phyloP scores from a whole-genome alignment of 2,113 vertebrate species.

The Microtus oregoni region DNA sequence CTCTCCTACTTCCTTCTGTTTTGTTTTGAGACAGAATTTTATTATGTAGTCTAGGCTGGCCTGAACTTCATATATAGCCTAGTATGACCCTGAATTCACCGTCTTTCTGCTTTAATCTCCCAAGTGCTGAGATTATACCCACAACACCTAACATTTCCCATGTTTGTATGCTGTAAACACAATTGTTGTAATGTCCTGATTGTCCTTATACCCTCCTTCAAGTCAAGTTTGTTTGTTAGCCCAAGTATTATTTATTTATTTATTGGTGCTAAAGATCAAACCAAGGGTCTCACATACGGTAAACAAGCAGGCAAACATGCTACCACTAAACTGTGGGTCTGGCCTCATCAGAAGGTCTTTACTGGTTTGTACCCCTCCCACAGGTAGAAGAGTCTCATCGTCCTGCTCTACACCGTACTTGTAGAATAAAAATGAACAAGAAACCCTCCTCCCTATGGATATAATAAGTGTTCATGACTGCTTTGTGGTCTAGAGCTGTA shows the following conservation, averaged over 20 bases:
- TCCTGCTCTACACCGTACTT: constrained; percentile 10
- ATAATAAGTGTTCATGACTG: constrained; percentile 14
- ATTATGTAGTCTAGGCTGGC: neutral
- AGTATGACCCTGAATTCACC: neutral
- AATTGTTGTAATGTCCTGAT: neutral
- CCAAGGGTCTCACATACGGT: neutral
- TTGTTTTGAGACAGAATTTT: neutral
- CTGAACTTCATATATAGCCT: neutral
- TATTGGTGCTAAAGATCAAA: neutral
- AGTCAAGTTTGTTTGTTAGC: neutral
- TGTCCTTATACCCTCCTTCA: neutral
- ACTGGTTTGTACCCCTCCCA: neutral
- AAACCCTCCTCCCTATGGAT: neutral
- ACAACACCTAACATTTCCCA: neutral
- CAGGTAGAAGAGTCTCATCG: neutral
- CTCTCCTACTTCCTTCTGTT: neutral
- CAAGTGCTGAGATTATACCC: neutral
- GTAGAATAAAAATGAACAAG: constrained; percentile 5
- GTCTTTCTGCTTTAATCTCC: neutral
- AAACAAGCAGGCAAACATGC: neutral
- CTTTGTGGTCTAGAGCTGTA: neutral
- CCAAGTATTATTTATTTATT: neutral
- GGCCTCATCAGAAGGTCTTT: neutral
- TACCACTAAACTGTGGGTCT: neutral
- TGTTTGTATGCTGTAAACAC: neutral